Base-by-base conservation (phyloP, 2,888 invertebrate species). In the Hyposoter didymator region DNA sequence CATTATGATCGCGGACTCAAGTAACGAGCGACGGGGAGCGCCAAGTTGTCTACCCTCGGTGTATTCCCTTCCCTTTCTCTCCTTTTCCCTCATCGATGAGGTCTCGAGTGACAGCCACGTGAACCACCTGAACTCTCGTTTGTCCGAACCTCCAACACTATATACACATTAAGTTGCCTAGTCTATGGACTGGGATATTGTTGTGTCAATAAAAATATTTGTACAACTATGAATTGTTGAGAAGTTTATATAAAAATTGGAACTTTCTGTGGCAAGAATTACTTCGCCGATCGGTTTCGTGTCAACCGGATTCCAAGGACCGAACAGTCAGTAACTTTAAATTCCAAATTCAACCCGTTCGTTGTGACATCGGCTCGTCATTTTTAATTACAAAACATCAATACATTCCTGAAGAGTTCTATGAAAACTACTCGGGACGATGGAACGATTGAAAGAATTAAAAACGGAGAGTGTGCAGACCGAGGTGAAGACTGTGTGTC, bases 1-100 rank as follows among this genome's bases (percentile, higher is more conserved):
- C 91, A 93, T 93, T 93, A 92, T 92, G 91, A 93, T 92, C 91
- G 89, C 88, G 90, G 91, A 90, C 91, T 91, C 89, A 90, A 92
- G 90, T 91, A 93, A 92, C 93, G 91, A 90, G 90, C 89, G 80
- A 81, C 74, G 81, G 86, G 88, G 84, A 86, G 85, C 85, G 87
- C 81, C 85, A 66, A 73, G 45, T 86, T 67, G 66, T 70, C 78
- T 78, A 59, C 69, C 66, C 78, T 80, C 72, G 64, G 32, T 78
- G 35, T 52, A 17, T 78, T 59, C 70, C 35, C 55, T 22, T 59
- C 32, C 10, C 45, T 59, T 75, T 70, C 70, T 59, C 78, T 79
- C 49, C 70, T 59, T 76, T 10, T 14, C 19, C 19, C 43, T 17
- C 59, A 17, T 64, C 78, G 78, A 59, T 74, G 66, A 67, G 73